Conservation (phyloP, 2,797 vertebrate genomes). For the Thunnus albacares region DNA sequence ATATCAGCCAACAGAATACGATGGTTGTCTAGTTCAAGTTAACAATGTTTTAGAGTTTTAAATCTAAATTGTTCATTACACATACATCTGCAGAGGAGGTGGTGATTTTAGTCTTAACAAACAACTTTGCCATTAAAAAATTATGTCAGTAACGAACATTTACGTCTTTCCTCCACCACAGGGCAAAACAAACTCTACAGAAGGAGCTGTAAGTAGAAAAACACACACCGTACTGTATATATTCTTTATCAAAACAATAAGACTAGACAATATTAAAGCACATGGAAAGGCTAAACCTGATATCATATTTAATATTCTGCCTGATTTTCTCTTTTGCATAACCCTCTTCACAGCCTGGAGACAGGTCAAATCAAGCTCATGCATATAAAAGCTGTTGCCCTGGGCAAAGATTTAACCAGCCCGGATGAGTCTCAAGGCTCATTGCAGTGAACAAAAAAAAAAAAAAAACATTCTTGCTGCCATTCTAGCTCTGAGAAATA, state of each 20-base stretch:
- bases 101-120: background rate
- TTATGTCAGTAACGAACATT: background rate
- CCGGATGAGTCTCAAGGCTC: conserved; percentile 61
- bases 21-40: background rate
- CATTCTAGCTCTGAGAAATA: conserved; percentile 72
- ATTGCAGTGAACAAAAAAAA: conserved; percentile 51
- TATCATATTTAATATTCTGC: conserved; percentile 74
- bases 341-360: conserved; percentile 64
- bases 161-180: background rate
- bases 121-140: conserved; percentile 2
- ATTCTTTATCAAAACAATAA: conserved; percentile 25
- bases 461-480: conserved; percentile 51
- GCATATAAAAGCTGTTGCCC: conserved; percentile 74
- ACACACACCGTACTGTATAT: background rate
- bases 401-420: conserved; percentile 75
- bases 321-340: conserved; percentile 70
- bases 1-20: background rate
- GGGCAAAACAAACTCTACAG: background rate
- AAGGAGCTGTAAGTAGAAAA: conserved; percentile 1
- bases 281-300: conserved; percentile 35
- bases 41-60: background rate
- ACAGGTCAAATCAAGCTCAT: conserved; percentile 79
- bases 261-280: conserved; percentile 27
- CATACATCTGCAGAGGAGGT: background rate
- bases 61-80: background rate